A percentile compares a stretch with the other conserved stretches of the same genome.
Evolutionary conservation across 2,888 invertebrate genomes (phyloP).

Genomic region (Drosophila algonquin): DNA sequence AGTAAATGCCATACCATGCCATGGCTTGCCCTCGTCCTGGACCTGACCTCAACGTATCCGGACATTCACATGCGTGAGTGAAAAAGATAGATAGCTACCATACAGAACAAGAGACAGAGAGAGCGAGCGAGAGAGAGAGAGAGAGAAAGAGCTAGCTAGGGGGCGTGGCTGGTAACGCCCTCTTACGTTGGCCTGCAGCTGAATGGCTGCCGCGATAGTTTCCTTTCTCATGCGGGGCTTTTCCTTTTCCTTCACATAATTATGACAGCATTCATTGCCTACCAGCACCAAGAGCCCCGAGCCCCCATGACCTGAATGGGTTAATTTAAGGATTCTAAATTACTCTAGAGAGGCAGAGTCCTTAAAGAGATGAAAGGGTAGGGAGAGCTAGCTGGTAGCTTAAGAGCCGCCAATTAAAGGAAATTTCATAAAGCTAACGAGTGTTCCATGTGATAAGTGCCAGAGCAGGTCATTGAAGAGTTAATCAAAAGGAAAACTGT

Average conservation of each 20-base stretch:
- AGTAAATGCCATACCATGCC: conserved; percentile 54
- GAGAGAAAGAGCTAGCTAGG: conserved; percentile 2
- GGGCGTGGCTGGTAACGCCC: neutral
- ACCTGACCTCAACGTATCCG: neutral
- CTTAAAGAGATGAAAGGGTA: neutral
- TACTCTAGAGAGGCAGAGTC: neutral
- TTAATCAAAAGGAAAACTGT: neutral
- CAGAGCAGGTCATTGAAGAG: neutral
- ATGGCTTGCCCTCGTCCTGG: conserved; percentile 25
- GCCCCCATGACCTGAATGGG: neutral
- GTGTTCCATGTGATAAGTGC: neutral
- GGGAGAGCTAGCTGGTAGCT: neutral
- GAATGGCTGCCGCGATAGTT: conserved; percentile 9
- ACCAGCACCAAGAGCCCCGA: neutral
- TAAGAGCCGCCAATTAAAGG: neutral
- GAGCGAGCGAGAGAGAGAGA: neutral
- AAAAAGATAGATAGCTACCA: neutral
- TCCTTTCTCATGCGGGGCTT: conserved; percentile 3
- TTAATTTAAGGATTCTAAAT: neutral
- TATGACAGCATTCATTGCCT: conserved; percentile 12
- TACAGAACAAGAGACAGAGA: neutral
- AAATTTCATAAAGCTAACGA: neutral
- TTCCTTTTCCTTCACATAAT: conserved; percentile 17
- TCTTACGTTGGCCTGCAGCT: conserved; percentile 13
- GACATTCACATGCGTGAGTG: neutral